Conservation (phyloP, 2,113 vertebrate species). For the Alectura lathami region DNA sequence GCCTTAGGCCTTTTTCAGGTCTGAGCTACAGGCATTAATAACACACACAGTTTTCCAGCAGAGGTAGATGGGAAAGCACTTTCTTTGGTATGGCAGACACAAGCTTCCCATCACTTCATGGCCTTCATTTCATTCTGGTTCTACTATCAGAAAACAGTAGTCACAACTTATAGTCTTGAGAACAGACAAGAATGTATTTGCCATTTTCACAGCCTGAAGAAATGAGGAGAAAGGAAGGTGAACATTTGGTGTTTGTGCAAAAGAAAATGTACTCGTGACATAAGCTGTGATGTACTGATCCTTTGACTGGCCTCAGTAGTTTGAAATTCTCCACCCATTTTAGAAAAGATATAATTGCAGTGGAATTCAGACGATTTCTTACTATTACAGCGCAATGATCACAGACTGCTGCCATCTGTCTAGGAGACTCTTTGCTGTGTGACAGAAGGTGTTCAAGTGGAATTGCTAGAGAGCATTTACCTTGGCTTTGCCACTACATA, state of each 20-base stretch:
- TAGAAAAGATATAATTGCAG: background rate
- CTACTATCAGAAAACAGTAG: slow-evolving; percentile 78
- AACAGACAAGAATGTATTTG: slow-evolving; percentile 83
- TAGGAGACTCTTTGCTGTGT: slow-evolving; percentile 3
- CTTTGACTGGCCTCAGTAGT: slow-evolving; percentile 18
- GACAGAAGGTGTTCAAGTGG: slow-evolving; percentile 19
- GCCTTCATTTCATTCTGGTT: slow-evolving; percentile 74
- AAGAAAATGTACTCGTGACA: slow-evolving; percentile 35
- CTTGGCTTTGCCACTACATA: background rate
- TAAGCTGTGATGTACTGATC: background rate
- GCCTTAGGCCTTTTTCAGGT: background rate
- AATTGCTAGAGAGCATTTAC: slow-evolving; percentile 28
- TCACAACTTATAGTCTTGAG: slow-evolving; percentile 78
- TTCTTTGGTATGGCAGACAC: slow-evolving; percentile 71
- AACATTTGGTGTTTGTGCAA: background rate
- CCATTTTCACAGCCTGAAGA: slow-evolving; percentile 80
- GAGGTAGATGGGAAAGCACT: slow-evolving; percentile 77
- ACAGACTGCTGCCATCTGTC: slow-evolving; percentile 25
- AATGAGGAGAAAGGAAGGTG: background rate
- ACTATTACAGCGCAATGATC: background rate
- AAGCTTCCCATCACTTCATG: slow-evolving; percentile 77
- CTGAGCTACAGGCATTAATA: background rate
- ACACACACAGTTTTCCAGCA: slow-evolving; percentile 22
- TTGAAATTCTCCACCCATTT: background rate
- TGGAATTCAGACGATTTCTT: slow-evolving; percentile 40